phyloP scores from a whole-genome alignment of 2,113 vertebrate genomes.

The Laticauda colubrina region DNA sequence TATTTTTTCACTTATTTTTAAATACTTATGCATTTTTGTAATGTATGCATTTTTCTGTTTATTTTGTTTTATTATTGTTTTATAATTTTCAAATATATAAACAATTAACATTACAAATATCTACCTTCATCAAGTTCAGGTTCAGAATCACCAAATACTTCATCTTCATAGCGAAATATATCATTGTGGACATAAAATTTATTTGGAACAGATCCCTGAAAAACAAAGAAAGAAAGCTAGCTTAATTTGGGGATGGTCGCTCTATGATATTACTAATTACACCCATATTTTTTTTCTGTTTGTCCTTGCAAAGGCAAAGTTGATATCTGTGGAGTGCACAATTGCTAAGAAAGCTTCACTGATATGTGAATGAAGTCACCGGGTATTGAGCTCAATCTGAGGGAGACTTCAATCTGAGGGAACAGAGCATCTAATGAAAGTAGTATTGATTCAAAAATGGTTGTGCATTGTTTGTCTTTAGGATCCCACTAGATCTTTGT shows the following conservation, averaged over 20 bases:
- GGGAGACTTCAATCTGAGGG: not conserved
- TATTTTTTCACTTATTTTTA: not conserved
- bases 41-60: not conserved
- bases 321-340: not conserved
- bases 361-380: not conserved
- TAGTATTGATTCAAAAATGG: not conserved
- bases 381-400: not conserved
- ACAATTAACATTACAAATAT: slow-evolving; percentile 16
- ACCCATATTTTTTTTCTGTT: not conserved
- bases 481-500: not conserved
- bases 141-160: slow-evolving; percentile 97
- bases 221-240: not conserved
- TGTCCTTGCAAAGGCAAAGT: not conserved
- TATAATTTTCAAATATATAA: not conserved
- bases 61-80: not conserved
- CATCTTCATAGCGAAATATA: slow-evolving; percentile 98
- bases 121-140: slow-evolving; percentile 94
- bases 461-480: not conserved
- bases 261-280: not conserved
- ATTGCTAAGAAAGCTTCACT: not conserved
- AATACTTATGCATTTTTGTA: not conserved
- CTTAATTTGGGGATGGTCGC: not conserved
- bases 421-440: not conserved
- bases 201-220: slow-evolving; percentile 94
- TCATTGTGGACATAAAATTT: slow-evolving; percentile 99